Base-by-base conservation (phyloP, 2,888 invertebrate genomes). In the Drosophila imparisetae region DNA sequence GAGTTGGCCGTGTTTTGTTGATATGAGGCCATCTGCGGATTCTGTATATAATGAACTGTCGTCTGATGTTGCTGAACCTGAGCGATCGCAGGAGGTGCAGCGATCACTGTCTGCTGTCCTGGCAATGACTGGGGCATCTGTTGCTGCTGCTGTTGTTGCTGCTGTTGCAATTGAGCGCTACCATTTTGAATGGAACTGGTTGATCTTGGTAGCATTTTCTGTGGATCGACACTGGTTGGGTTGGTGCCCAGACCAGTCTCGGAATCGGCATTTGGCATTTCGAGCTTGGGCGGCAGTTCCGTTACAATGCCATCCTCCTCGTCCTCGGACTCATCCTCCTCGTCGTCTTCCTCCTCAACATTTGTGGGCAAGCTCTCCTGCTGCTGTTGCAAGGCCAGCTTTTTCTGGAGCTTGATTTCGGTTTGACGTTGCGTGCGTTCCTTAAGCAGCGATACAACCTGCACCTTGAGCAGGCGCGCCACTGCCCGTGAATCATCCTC, bases 401-500 rank as follows among this genome's bases (percentile, higher is more conserved):
- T 92, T 48, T 92, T 94, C 89, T 95, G 95, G 84, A 95, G 93
- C 87, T 95, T 93, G 92, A 95, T 94, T 91, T 95, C 95, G 0
- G 94, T 94, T 86, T 94, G 95, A 86, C 94, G 94, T 90, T 95
- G 95, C 66, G 94, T 94, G 65, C 95, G 93, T 90, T 95, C 95
- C 81, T 95, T 95, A 73, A 79, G 72, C 68, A 92, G 69, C 0
- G 93, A 92, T 2, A 92, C 91, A 10, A 93, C 92, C 92, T 98
- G 98, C 32, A 97, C 97, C 92, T 97, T 96, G 76, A 99, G 95
- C 92, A 99, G 95, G 91, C 98, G 98, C 72, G 96, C 96, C 15
- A 99, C 98, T 71, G 97, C 96, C 89, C 97, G 95, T 0, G 97
- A 96, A 93, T 99, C 99, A 92, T 98, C 99, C 91, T 99, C 98